Conservation (phyloP, 2,888 invertebrate species). For the Yponomeuta evonymella region DNA sequence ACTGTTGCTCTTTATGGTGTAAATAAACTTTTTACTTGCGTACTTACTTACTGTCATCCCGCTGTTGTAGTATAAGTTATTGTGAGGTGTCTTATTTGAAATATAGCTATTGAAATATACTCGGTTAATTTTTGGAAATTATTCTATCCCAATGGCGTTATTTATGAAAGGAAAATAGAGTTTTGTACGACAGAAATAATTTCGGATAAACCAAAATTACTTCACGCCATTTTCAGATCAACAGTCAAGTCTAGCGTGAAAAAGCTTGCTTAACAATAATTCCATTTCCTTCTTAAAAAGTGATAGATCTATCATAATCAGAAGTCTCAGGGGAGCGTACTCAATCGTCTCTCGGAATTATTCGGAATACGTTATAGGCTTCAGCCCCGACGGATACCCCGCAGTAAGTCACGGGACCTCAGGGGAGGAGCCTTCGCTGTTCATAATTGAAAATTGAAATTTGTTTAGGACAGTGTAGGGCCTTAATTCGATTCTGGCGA, state of each 20-base stretch:
- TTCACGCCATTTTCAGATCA: too few species aligned
- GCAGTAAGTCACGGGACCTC: slow-evolving; percentile 67
- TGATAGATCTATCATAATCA: slow-evolving; percentile 3
- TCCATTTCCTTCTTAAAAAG: background rate
- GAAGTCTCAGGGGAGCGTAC: slow-evolving; percentile 43
- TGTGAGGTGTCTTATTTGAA: too few species aligned
- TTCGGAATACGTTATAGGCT: slow-evolving; percentile 65
- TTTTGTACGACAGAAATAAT: too few species aligned
- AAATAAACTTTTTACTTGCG: too few species aligned
- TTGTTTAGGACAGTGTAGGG: slow-evolving; percentile 67
- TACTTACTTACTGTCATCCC: too few species aligned
- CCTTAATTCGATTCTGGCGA: slow-evolving; percentile 62
- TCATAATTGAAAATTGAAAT: slow-evolving; percentile 74
- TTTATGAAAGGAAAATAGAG: too few species aligned
- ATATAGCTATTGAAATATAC: too few species aligned
- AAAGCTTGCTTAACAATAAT: background rate
- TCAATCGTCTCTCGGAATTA: slow-evolving; percentile 54
- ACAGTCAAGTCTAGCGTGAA: background rate
- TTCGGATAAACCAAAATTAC: too few species aligned
- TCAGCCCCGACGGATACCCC: slow-evolving; percentile 39
- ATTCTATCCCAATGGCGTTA: too few species aligned
- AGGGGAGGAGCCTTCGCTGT: slow-evolving; percentile 48
- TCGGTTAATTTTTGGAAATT: too few species aligned
- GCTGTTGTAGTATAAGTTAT: too few species aligned
- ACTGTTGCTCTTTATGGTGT: too few species aligned